Evolutionary conservation across 2,888 invertebrate species (phyloP).

Genomic region (Blomia tropicalis): DNA sequence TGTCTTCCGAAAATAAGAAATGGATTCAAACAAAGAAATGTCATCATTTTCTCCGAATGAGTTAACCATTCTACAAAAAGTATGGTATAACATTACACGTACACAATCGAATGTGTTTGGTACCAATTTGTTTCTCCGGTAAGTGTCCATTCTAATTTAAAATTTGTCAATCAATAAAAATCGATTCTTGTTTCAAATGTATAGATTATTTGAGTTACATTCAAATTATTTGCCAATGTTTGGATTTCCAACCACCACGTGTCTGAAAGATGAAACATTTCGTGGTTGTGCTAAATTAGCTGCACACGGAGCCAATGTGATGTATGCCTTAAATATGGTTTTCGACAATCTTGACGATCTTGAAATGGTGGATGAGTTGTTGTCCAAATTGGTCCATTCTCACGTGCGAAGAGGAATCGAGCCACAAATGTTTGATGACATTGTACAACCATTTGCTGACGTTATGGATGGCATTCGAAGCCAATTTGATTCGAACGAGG

Average conservation of each 20-base stretch:
- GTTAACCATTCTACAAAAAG: neutral
- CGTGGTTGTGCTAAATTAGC: neutral
- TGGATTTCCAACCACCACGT: neutral
- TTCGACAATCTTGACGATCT: conserved; percentile 42
- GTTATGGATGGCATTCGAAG: neutral
- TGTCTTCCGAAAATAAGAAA: too few relatives aligned
- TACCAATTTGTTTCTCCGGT: conserved; percentile 7
- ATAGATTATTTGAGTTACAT: conserved; percentile 2
- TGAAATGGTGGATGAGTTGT: conserved; percentile 39
- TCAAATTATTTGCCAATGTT: neutral
- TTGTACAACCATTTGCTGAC: neutral
- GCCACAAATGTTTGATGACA: conserved; percentile 26
- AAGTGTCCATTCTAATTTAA: neutral
- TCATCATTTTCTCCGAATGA: neutral
- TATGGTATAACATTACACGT: neutral
- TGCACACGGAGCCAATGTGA: conserved; percentile 43
- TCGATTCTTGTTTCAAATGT: neutral
- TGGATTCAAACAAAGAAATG: too few relatives aligned
- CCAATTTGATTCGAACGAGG: neutral
- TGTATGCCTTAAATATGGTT: conserved; percentile 40
- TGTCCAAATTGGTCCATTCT: conserved; percentile 40
- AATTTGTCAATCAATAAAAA: neutral
- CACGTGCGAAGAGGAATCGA: conserved; percentile 33
- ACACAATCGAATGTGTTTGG: conserved; percentile 8
- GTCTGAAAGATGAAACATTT: neutral